phyloP scores from a whole-genome alignment of 2,797 vertebrate species.

The Bucorvus abyssinicus region DNA sequence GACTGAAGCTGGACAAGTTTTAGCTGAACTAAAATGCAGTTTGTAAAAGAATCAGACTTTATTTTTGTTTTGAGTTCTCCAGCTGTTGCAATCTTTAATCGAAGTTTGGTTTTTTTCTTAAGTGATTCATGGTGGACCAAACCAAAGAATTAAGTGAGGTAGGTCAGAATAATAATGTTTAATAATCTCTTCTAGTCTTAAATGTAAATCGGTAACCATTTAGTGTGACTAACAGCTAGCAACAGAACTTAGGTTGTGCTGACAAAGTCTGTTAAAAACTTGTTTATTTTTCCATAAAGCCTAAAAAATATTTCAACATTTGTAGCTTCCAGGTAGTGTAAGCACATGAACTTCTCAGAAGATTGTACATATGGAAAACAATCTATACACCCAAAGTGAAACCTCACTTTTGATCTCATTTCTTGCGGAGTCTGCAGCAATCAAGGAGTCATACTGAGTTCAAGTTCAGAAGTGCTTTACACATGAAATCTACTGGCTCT shows the following conservation, averaged over 20 bases:
- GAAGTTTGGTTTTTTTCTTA: background rate
- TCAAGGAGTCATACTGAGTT: background rate
- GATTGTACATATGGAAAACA: background rate
- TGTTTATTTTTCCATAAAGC: background rate
- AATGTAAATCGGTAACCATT: background rate
- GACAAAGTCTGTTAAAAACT: background rate
- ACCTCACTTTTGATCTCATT: constrained; percentile 8
- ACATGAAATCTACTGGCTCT: constrained; percentile 55
- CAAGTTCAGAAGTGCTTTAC: constrained; percentile 58
- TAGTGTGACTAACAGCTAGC: background rate
- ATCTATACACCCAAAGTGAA: background rate
- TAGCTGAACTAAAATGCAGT: background rate
- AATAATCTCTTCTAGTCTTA: background rate
- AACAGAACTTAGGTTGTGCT: background rate
- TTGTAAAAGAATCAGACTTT: background rate
- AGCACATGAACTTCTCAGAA: background rate
- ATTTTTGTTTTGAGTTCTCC: background rate
- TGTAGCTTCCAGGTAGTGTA: background rate
- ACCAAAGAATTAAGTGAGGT: background rate
- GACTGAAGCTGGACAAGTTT: background rate
- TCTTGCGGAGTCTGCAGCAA: constrained; percentile 43
- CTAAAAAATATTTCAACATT: background rate
- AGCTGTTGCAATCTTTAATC: background rate
- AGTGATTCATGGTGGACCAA: background rate
- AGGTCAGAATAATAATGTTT: background rate